phyloP scores from a whole-genome alignment of 2,113 vertebrate species.

The Daubentonia madagascariensis region DNA sequence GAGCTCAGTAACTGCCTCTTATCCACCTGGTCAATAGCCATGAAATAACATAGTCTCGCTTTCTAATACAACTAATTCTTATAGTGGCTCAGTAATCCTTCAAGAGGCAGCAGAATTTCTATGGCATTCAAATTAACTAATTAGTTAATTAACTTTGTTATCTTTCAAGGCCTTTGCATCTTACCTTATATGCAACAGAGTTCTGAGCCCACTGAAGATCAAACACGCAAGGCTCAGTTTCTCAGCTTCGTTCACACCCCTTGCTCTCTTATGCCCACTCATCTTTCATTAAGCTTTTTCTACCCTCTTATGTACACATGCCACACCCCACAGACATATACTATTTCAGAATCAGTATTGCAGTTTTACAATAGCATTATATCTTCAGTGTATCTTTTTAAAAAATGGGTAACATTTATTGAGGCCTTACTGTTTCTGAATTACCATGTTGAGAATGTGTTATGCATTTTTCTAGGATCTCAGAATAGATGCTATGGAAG shows the following conservation, averaged over 20 bases:
- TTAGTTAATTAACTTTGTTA: slow-evolving; percentile 5
- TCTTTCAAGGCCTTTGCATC: background rate
- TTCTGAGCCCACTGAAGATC: background rate
- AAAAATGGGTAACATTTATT: background rate
- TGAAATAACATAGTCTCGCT: background rate
- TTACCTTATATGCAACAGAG: background rate
- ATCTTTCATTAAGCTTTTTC: background rate
- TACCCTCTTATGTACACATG: background rate
- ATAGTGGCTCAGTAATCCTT: background rate
- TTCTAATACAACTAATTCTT: background rate
- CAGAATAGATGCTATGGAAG: background rate
- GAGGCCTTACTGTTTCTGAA: background rate
- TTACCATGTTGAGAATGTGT: background rate
- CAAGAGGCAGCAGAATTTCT: background rate
- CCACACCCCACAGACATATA: background rate
- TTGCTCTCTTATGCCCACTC: background rate
- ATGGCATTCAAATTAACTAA: background rate
- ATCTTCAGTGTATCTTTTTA: background rate
- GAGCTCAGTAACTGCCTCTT: background rate
- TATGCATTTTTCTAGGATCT: background rate
- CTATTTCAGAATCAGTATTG: background rate
- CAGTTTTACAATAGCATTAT: background rate
- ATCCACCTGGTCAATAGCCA: background rate
- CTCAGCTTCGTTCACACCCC: background rate
- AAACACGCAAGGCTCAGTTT: background rate